phyloP scores from a whole-genome alignment of 2,797 vertebrate genomes.

The Neosalanx taihuensis region DNA sequence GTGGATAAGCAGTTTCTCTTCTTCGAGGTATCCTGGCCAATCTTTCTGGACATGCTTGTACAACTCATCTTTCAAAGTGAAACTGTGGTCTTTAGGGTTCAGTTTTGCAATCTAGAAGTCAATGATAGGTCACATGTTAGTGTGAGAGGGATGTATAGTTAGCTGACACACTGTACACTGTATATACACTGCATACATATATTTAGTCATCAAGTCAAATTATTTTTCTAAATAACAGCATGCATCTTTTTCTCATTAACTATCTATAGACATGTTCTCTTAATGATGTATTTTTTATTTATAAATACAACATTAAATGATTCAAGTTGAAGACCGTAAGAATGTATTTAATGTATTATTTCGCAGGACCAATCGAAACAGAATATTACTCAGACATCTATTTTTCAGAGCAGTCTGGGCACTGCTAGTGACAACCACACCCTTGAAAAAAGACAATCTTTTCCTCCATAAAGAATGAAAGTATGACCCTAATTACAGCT shows the following conservation, averaged over 20 bases:
- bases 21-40: conserved; percentile 73
- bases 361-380: conserved; percentile 1
- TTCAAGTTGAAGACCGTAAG: not conserved
- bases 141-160: not conserved
- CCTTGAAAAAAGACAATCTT: conserved; percentile 69
- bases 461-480: conserved; percentile 67
- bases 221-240: not conserved
- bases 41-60: conserved; percentile 68
- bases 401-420: conserved; percentile 44
- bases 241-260: not conserved
- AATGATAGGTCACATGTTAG: conserved; percentile 5
- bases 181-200: not conserved
- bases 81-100: conserved; percentile 75
- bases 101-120: conserved; percentile 70
- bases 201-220: not conserved
- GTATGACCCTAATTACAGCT: conserved; percentile 68
- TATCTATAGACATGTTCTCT: not conserved
- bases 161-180: not conserved
- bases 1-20: conserved; percentile 74
- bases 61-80: conserved; percentile 72
- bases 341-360: not conserved
- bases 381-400: conserved; percentile 37
- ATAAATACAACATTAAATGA: not conserved
- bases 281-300: not conserved
- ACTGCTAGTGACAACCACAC: conserved; percentile 54